A percentile compares a stretch with the other conserved stretches of the same genome.
These are phyloP conservation scores for Neodiprion virginianus DNA, from an alignment of 1,140 invertebrate genomes.

Conservation along the genomic window DNA sequence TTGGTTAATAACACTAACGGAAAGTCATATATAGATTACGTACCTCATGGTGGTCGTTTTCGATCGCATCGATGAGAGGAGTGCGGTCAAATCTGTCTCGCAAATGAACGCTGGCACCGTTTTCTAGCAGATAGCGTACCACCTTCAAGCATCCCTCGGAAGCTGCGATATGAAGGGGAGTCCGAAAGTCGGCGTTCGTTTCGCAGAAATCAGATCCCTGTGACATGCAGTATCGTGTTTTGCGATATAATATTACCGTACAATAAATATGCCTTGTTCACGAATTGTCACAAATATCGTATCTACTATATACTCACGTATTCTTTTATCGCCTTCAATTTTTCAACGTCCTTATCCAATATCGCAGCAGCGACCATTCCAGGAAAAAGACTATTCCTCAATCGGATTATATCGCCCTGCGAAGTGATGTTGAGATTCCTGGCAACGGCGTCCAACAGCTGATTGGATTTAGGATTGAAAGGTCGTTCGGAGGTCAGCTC, in stretches of 20 bases:
- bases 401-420: slow-evolving; percentile 71
- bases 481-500: slow-evolving; percentile 65
- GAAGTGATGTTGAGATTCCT: slow-evolving; percentile 71
- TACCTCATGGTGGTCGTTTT: slow-evolving; percentile 68
- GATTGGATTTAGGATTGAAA: slow-evolving; percentile 60
- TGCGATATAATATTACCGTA: not conserved
- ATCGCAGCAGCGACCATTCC: slow-evolving; percentile 80
- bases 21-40: slow-evolving; percentile 8
- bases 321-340: slow-evolving; percentile 63
- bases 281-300: too few species aligned
- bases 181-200: slow-evolving; percentile 80
- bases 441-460: slow-evolving; percentile 73
- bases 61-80: slow-evolving; percentile 70
- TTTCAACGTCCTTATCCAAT: slow-evolving; percentile 67
- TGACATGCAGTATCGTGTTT: slow-evolving; percentile 16
- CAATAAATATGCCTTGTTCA: not conserved
- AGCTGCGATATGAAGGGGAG: slow-evolving; percentile 83
- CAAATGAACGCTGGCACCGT: slow-evolving; percentile 86
- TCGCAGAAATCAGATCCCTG: slow-evolving; percentile 79
- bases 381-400: slow-evolving; percentile 79
- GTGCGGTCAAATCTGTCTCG: slow-evolving; percentile 71
- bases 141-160: slow-evolving; percentile 72
- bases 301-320: slow-evolving; percentile 46
- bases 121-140: slow-evolving; percentile 77
- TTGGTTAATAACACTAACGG: not conserved